Conservation (phyloP, 1,140 invertebrate species). For the Calephelis nemesis region DNA sequence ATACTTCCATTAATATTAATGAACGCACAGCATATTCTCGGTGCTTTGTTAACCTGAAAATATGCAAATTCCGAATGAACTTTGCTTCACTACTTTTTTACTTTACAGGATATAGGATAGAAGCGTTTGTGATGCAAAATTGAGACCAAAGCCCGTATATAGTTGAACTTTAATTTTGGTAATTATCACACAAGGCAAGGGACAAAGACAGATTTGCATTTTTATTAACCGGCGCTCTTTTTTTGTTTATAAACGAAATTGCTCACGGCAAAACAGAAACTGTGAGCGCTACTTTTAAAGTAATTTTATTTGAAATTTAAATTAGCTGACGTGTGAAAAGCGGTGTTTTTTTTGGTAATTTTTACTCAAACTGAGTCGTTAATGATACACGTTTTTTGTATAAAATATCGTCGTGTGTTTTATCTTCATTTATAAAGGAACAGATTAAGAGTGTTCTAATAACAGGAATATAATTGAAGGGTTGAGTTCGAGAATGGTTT, state of each 20-base stretch:
- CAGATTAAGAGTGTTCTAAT: too few species aligned
- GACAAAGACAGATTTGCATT: slow-evolving; percentile 63
- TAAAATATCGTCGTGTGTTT: too few species aligned
- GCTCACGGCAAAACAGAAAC: slow-evolving; percentile 7
- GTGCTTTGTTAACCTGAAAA: slow-evolving; percentile 52
- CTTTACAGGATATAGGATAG: slow-evolving; percentile 41
- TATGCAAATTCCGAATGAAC: slow-evolving; percentile 58
- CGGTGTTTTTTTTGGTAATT: background rate
- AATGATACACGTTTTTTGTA: background rate
- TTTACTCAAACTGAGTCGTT: slow-evolving; percentile 1
- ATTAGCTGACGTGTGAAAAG: slow-evolving; percentile 16
- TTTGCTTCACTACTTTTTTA: slow-evolving; percentile 49
- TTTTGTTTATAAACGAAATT: slow-evolving; percentile 20
- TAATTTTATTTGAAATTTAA: slow-evolving; percentile 19
- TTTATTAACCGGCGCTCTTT: slow-evolving; percentile 42
- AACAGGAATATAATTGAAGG: too few species aligned
- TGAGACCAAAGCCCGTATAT: slow-evolving; percentile 35
- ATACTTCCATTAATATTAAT: slow-evolving; percentile 66
- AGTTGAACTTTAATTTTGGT: slow-evolving; percentile 44
- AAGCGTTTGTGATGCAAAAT: slow-evolving; percentile 68
- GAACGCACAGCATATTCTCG: slow-evolving; percentile 41
- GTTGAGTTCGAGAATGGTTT: too few species aligned
- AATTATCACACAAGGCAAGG: slow-evolving; percentile 43
- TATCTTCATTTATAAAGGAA: too few species aligned
- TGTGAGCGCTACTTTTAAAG: slow-evolving; percentile 14